Base-by-base conservation (phyloP, 2,797 vertebrate genomes). In the Onychomys torridus region DNA sequence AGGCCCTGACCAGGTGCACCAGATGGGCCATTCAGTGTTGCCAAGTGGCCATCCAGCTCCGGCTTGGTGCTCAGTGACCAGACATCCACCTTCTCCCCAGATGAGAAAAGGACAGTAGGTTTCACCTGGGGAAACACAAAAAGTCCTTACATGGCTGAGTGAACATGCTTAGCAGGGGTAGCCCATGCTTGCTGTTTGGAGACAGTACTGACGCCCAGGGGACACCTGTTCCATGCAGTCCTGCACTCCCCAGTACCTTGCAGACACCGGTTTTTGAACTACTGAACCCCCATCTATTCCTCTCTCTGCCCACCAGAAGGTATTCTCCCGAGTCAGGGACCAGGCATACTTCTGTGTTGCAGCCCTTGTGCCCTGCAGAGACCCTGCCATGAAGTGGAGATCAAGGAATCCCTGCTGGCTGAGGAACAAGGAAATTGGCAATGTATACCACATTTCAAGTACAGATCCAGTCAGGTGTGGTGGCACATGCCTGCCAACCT, bases 91-190 rank as follows among this genome's bases (percentile, higher is more conserved):
- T 59, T 67, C 59, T 40, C 27, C 52, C 25, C 32, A n/a, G 89
- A 57, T 32, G 9, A 63, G 79, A 55, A 34, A 86, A 40, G 0
- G 16, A 52, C 59, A 85, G 43, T 13, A 0, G 19, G 0, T 59
- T 63, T 57, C 89, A 43, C 55, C 52, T 77, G 37, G 77, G 46
- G 78, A 55, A 37, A 27, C 10, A 55, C 0, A 75, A 67, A 63
- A 2, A 7, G 21, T 49, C 57, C 75, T 87, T 16, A 6, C 13
- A 13, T n/a, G 55, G 40, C 93, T 40, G 25, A 49, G 27, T 0
- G 0, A 40, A 27, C 5, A 0, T 34, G 5, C 34, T 25, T 34
- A 61, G 69, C 0, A 55, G 59, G 5, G 6, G 1, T 11, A n/a
- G 23, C 27, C 5, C 32, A 1, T 19, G 57, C 37, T 55, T 8